These are phyloP conservation scores for Cheiracanthium punctorium DNA, from an alignment of 2,888 invertebrate species.

Conservation along the genomic window DNA sequence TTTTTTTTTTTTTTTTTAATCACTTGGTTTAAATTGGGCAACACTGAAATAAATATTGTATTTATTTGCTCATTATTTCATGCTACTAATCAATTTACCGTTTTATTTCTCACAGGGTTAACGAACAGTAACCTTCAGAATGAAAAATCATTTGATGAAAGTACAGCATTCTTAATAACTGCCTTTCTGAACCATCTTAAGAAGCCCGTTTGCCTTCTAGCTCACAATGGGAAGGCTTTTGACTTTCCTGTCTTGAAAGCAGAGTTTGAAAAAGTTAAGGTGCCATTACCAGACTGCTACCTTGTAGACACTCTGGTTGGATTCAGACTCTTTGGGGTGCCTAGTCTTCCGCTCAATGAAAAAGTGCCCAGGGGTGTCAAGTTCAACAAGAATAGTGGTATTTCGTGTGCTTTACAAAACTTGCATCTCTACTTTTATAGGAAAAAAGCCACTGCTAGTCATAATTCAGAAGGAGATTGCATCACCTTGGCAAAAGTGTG, in stretches of 20 bases:
- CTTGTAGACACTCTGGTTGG: slow-evolving; percentile 53
- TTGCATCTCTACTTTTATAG: slow-evolving; percentile 38
- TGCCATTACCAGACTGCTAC: slow-evolving; percentile 33
- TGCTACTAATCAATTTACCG: too few relatives aligned
- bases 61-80: too few relatives aligned
- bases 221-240: slow-evolving; percentile 86
- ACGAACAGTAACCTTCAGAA: slow-evolving; percentile 82
- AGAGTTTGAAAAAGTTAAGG: slow-evolving; percentile 78
- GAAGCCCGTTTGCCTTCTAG: slow-evolving; percentile 85
- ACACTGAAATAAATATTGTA: too few relatives aligned
- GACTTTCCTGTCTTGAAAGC: slow-evolving; percentile 86
- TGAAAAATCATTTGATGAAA: slow-evolving; percentile 80
- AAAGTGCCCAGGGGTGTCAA: slow-evolving; percentile 30
- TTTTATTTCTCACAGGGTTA: slow-evolving; percentile 76
- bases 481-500: slow-evolving; percentile 49
- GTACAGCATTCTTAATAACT: slow-evolving; percentile 80
- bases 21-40: too few relatives aligned
- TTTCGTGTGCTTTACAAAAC: slow-evolving; percentile 36
- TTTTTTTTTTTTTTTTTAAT: too few relatives aligned
- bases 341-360: slow-evolving; percentile 21
- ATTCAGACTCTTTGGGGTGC: slow-evolving; percentile 27
- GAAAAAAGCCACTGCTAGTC: slow-evolving; percentile 27
- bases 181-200: slow-evolving; percentile 81
- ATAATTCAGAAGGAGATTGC: slow-evolving; percentile 63
- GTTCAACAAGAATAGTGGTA: not conserved